Evolutionary conservation across 2,888 invertebrate genomes (phyloP).

Genomic region (Strigamia transsilvanica): DNA sequence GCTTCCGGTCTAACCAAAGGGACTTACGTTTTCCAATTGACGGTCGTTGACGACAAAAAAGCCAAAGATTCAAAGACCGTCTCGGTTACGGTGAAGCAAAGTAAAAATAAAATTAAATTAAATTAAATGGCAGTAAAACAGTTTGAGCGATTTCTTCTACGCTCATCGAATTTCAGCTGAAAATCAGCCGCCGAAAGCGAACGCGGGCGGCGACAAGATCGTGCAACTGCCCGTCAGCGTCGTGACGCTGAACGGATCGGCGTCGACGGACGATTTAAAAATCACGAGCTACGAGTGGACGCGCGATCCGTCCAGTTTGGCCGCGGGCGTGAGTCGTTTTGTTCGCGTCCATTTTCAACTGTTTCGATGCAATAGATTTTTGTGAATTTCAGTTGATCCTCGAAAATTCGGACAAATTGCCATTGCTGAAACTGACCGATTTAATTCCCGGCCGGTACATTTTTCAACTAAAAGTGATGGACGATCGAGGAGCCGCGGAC

Average conservation of each 20-base stretch:
- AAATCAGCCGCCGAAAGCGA: slow-evolving; percentile 87
- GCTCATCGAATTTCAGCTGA: slow-evolving; percentile 71
- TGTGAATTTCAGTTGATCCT: slow-evolving; percentile 71
- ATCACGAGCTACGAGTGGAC: slow-evolving; percentile 86
- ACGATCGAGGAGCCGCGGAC: slow-evolving; percentile 85
- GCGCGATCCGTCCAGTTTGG: slow-evolving; percentile 75
- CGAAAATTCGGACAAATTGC: slow-evolving; percentile 76
- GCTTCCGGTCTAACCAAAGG: slow-evolving; percentile 84
- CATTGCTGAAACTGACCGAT: slow-evolving; percentile 83
- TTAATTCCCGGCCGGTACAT: slow-evolving; percentile 86
- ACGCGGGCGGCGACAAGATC: slow-evolving; percentile 85
- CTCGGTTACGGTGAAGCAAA: slow-evolving; percentile 82
- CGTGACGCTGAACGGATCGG: slow-evolving; percentile 82
- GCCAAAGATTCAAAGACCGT: slow-evolving; percentile 79
- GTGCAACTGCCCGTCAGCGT: slow-evolving; percentile 78
- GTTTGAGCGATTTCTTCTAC: not conserved
- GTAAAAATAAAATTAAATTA: too few species aligned
- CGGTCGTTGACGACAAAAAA: slow-evolving; percentile 82
- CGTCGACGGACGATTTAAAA: slow-evolving; percentile 85
- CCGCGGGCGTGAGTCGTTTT: slow-evolving; percentile 72
- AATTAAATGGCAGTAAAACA: too few species aligned
- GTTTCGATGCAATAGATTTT: not conserved
- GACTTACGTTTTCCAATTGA: slow-evolving; percentile 80
- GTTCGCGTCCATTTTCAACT: not conserved
- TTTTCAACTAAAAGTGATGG: slow-evolving; percentile 87